Evolutionary conservation across 2,113 vertebrate genomes (phyloP).

Genomic region (Pluvialis apricaria): DNA sequence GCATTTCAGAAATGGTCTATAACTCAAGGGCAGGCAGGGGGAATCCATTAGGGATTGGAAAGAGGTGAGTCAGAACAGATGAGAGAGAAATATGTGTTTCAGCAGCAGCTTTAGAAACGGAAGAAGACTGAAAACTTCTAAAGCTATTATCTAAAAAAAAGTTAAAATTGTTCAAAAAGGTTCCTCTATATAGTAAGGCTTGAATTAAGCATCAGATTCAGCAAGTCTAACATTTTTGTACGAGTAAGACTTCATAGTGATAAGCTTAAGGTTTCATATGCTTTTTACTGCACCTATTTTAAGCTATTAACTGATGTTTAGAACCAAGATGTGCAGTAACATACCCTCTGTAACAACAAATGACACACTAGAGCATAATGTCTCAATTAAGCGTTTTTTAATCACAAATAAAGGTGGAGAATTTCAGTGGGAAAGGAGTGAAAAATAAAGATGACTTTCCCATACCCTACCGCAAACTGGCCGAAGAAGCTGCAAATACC

Average conservation of each 20-base stretch:
- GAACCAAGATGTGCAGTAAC: not conserved
- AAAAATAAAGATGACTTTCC: not conserved
- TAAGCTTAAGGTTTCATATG: not conserved
- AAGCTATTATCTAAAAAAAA: not conserved
- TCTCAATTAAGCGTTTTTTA: not conserved
- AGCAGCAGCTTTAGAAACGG: not conserved
- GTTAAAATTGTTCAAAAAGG: not conserved
- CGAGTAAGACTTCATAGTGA: not conserved
- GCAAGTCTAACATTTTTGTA: not conserved
- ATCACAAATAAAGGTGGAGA: not conserved
- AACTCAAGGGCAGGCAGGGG: constrained; percentile 32
- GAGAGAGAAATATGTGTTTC: constrained; percentile 23
- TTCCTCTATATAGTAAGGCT: not conserved
- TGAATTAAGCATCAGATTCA: not conserved
- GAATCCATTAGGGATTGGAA: constrained; percentile 37
- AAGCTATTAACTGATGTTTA: not conserved
- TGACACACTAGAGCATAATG: not conserved
- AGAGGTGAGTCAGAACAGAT: constrained; percentile 24
- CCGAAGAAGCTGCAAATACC: not conserved
- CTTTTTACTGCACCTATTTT: not conserved
- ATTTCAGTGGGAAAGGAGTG: not conserved
- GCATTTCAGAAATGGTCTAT: constrained; percentile 39
- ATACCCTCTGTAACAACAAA: not conserved
- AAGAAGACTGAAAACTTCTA: not conserved
- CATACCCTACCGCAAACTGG: not conserved